Percentiles rank a stretch among this genome's conserved stretches.
Evolutionary conservation across 2,888 invertebrate species (phyloP).

Genomic region (Epinotia bilunana): DNA sequence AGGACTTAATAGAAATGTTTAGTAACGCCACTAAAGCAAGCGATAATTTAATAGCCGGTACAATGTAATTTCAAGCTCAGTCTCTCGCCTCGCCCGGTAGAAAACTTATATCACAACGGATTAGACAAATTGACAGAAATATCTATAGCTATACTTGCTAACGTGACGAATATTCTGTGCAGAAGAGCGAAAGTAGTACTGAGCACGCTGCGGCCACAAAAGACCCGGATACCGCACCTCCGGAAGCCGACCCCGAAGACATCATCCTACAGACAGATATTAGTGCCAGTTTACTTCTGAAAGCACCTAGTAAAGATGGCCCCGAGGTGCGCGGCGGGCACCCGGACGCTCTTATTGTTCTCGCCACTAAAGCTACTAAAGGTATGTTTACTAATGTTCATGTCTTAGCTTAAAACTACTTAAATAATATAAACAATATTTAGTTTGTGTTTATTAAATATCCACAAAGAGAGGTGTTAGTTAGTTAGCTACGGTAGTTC

Average conservation of each 20-base stretch:
- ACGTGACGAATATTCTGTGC: slow-evolving; percentile 27
- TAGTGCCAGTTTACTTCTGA: slow-evolving; percentile 90
- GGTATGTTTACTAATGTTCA: slow-evolving; percentile 72
- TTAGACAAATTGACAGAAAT: not conserved
- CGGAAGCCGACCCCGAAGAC: slow-evolving; percentile 75
- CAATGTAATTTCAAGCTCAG: too few species aligned
- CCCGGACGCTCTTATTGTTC: slow-evolving; percentile 96
- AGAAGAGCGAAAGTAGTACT: slow-evolving; percentile 72
- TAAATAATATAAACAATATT: too few species aligned
- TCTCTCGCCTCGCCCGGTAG: too few species aligned
- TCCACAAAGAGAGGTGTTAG: too few species aligned
- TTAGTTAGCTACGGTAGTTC: too few species aligned
- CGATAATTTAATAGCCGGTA: too few species aligned
- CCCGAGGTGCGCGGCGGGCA: slow-evolving; percentile 97
- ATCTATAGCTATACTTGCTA: not conserved
- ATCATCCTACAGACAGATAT: slow-evolving; percentile 93
- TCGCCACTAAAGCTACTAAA: slow-evolving; percentile 97
- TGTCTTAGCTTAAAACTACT: not conserved
- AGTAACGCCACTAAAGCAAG: too few species aligned
- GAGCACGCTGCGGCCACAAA: slow-evolving; percentile 58
- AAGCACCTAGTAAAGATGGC: slow-evolving; percentile 93
- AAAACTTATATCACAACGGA: too few species aligned
- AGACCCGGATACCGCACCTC: slow-evolving; percentile 51
- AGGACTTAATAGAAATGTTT: too few species aligned
- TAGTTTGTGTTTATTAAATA: too few species aligned